Evolutionary conservation across 2,888 invertebrate genomes (phyloP).

Genomic region (Drosophila recens): DNA sequence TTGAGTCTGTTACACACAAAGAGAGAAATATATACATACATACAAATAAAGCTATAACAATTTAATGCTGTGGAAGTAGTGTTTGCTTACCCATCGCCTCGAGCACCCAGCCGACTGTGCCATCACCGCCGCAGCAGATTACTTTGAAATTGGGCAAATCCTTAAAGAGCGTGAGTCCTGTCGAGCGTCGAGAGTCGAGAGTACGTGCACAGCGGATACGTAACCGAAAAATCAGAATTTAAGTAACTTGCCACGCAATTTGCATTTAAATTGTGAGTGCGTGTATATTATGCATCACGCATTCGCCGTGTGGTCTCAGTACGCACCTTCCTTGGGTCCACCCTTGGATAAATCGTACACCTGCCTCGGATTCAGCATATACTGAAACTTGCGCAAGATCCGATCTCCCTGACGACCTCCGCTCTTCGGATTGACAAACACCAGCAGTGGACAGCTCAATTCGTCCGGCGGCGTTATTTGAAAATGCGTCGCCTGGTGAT

Average conservation of each 20-base stretch:
- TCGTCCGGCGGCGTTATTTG: slow-evolving; percentile 92
- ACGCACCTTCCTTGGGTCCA: slow-evolving; percentile 92
- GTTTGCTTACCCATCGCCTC: slow-evolving; percentile 95
- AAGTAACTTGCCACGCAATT: slow-evolving; percentile 19
- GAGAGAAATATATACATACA: background rate
- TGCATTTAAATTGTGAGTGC: slow-evolving; percentile 18
- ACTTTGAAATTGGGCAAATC: slow-evolving; percentile 96
- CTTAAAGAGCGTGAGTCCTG: slow-evolving; percentile 96
- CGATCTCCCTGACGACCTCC: slow-evolving; percentile 97
- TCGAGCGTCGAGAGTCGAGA: background rate
- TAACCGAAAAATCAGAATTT: slow-evolving; percentile 28
- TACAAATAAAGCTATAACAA: background rate
- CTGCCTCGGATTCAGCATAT: slow-evolving; percentile 96
- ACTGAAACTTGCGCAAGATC: slow-evolving; percentile 96
- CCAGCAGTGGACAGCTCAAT: slow-evolving; percentile 91
- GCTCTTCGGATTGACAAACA: slow-evolving; percentile 98
- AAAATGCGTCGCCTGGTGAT: slow-evolving; percentile 88
- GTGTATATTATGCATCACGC: slow-evolving; percentile 7
- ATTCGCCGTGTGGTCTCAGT: slow-evolving; percentile 19
- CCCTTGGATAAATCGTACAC: slow-evolving; percentile 97
- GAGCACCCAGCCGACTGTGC: slow-evolving; percentile 98
- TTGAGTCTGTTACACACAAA: slow-evolving; percentile 89
- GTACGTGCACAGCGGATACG: slow-evolving; percentile 4
- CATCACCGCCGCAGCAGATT: slow-evolving; percentile 98
- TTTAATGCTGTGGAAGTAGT: slow-evolving; percentile 1